Base-by-base conservation (phyloP, 2,113 vertebrate genomes). In the Amphiprion percula region DNA sequence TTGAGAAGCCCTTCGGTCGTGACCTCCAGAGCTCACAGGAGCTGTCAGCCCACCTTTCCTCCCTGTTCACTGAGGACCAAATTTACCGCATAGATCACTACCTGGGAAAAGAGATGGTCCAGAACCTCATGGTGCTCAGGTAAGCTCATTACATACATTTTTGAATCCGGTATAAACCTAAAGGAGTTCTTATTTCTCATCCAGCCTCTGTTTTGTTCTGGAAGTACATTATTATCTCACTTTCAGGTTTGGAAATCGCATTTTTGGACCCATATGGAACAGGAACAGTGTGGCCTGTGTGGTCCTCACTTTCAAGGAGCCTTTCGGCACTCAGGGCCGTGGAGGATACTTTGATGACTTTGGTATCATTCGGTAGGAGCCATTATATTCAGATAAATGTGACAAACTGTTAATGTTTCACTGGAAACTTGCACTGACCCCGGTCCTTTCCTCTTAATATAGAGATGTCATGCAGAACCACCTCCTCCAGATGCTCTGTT, bases 381-480 rank as follows among this genome's bases (percentile, higher is more conserved):
- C 23, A n/a, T 3, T 28, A 8, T 9, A 26, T 44, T 63, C 0
- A 65, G 4, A 74, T 66, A 11, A 46, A 80, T 24, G 11, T 41
- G 1, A 39, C 8, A 17, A 65, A 50, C 23, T 26, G 9, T 49
- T 9, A 3, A 15, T 44, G 3, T 50, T 58, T n/a, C 0, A 23
- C 5, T n/a, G 2, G 15, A 50, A 9, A 17, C 39, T 37, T 26
- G 1, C 24, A 11, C 23, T 73, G 37, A 87, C 15, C 66, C 8
- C 5, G 10, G 0, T 19, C 68, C 23, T 72, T 58, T 1, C 23
- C 28, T 39, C 12, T 47, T 65, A 65, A 37, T 74, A 8, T 67
- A 98, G 97, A 53, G 97, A 98, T 17, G 96, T 98, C 58, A 98
- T 98, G 97, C 97, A 98, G 91, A 98, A 98, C 90, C 97, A 98